A percentile compares a stretch with the other conserved stretches of the same genome.
phyloP scores from a whole-genome alignment of 2,113 vertebrate species.

The Oncorhynchus tshawytscha region DNA sequence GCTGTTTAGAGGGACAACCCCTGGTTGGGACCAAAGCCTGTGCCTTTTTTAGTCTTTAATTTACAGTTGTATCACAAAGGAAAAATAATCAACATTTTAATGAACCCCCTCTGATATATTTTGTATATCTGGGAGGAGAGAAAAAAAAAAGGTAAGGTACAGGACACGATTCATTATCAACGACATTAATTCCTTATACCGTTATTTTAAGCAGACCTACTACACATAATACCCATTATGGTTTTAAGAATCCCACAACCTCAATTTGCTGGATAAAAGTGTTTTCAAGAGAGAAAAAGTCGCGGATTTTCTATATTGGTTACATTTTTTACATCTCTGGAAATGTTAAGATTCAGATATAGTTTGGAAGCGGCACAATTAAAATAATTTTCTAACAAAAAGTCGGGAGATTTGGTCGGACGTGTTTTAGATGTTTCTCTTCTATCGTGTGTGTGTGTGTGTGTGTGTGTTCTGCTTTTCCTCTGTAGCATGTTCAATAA shows the following conservation, averaged over 20 bases:
- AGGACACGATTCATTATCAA: background rate
- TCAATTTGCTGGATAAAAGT: background rate
- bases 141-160: background rate
- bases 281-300: conserved; percentile 57
- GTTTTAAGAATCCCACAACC: conserved; percentile 62
- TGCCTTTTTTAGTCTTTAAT: conserved; percentile 80
- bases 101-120: background rate
- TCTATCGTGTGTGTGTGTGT: conserved; percentile 75
- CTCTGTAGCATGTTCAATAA: conserved; percentile 80
- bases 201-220: conserved; percentile 59
- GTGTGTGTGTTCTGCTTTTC: conserved; percentile 78
- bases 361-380: conserved; percentile 92
- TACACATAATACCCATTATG: conserved; percentile 52
- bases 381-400: conserved; percentile 88
- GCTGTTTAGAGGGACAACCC: conserved; percentile 78
- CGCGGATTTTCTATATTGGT: no score
- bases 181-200: conserved; percentile 57
- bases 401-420: conserved; percentile 75
- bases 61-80: background rate
- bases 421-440: conserved; percentile 61
- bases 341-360: conserved; percentile 88
- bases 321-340: conserved; percentile 84
- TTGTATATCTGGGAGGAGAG: background rate
- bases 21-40: conserved; percentile 95
- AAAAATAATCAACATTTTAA: background rate